These are phyloP conservation scores for Colletes collaris DNA, from an alignment of 2,888 invertebrate genomes.

Conservation along the genomic window DNA sequence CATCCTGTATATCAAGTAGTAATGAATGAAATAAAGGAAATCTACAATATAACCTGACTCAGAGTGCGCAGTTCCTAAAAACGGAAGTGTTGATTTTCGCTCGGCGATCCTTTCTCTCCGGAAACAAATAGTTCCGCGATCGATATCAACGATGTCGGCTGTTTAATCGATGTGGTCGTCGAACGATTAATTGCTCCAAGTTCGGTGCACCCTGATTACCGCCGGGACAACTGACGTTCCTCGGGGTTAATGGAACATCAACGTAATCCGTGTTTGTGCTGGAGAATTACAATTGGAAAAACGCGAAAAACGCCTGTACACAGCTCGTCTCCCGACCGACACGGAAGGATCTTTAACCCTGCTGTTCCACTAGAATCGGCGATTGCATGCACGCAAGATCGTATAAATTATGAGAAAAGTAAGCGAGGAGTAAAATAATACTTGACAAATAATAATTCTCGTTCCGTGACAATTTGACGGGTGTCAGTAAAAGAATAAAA, in stretches of 20 bases:
- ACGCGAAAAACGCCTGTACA: conserved; percentile 36
- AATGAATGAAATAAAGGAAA: too few relatives aligned
- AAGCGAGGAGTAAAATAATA: too few relatives aligned
- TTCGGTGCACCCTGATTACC: conserved; percentile 43
- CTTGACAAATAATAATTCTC: too few relatives aligned
- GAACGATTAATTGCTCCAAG: conserved; percentile 53
- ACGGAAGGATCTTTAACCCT: conserved; percentile 25
- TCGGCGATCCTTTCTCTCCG: conserved; percentile 1
- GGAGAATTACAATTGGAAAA: conserved; percentile 54
- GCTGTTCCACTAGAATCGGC: too few relatives aligned
- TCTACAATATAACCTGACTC: too few relatives aligned
- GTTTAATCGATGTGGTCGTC: conserved; percentile 53
- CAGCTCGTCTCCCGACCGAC: conserved; percentile 40
- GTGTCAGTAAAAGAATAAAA: too few relatives aligned
- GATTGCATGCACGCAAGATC: too few relatives aligned
- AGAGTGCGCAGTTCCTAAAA: conserved; percentile 16
- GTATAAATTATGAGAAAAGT: too few relatives aligned
- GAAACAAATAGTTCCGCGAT: conserved; percentile 42
- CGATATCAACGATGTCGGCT: conserved; percentile 43
- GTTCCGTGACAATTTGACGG: too few relatives aligned
- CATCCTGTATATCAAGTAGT: too few relatives aligned
- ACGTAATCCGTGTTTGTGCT: conserved; percentile 51
- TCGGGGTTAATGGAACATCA: conserved; percentile 60
- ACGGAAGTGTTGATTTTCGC: conserved; percentile 25
- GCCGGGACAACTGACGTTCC: conserved; percentile 15